Evolutionary conservation across 2,888 invertebrate genomes (phyloP).

Genomic region (Isotomurus palustris): DNA sequence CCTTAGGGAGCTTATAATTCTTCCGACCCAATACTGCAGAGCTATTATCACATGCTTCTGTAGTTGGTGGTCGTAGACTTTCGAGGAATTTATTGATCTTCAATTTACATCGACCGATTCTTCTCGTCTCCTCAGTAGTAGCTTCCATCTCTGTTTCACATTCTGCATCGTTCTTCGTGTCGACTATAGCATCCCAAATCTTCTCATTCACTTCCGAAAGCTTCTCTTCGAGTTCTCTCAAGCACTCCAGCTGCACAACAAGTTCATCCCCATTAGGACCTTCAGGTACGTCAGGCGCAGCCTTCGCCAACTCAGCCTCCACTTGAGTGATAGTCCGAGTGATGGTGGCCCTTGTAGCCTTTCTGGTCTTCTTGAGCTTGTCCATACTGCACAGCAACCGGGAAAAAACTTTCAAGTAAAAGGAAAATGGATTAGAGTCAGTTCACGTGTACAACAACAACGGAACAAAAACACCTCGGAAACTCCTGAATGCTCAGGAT

Average conservation of each 20-base stretch:
- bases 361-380: too few relatives aligned
- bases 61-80: not conserved
- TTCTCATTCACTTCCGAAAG: not conserved
- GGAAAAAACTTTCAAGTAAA: too few relatives aligned
- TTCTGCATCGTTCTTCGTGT: not conserved
- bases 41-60: not conserved
- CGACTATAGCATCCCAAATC: not conserved
- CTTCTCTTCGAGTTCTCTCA: not conserved
- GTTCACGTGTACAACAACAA: too few relatives aligned
- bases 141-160: not conserved
- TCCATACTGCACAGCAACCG: too few relatives aligned
- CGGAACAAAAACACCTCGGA: too few relatives aligned
- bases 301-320: not conserved
- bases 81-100: not conserved
- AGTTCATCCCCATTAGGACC: too few relatives aligned
- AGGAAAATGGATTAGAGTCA: too few relatives aligned
- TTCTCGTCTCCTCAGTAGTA: not conserved
- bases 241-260: not conserved
- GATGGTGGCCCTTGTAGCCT: too few relatives aligned
- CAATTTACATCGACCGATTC: not conserved
- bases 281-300: not conserved
- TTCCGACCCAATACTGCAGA: too few relatives aligned
- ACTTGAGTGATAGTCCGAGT: not conserved
- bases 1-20: conserved; percentile 33
- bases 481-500: too few relatives aligned